These are phyloP conservation scores for Diglossa cyanea DNA, from an alignment of 2,797 vertebrate genomes.

Conservation along the genomic window DNA sequence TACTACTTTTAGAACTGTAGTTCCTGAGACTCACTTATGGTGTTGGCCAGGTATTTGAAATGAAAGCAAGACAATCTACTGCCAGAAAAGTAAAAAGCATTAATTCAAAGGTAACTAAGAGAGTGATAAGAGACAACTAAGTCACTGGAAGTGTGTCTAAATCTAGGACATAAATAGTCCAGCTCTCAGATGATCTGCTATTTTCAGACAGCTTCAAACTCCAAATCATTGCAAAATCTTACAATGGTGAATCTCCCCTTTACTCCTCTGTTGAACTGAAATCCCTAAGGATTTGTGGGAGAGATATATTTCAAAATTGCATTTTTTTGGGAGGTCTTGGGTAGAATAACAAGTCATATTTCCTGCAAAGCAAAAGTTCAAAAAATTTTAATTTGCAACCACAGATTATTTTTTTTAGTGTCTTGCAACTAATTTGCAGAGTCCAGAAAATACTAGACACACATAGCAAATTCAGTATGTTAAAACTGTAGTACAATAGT, in stretches of 20 bases:
- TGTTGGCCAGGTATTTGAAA: not conserved
- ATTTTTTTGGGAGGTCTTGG: not conserved
- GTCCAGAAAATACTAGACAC: not conserved
- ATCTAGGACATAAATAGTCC: not conserved
- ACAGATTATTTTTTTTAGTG: slow-evolving; percentile 16
- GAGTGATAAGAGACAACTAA: not conserved
- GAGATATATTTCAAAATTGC: slow-evolving; percentile 32
- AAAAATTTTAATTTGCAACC: slow-evolving; percentile 28
- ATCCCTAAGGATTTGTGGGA: slow-evolving; percentile 36
- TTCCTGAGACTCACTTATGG: not conserved
- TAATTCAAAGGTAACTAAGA: not conserved
- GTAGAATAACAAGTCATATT: slow-evolving; percentile 21
- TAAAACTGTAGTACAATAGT: not conserved
- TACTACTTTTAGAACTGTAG: not conserved
- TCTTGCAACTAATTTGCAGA: not conserved
- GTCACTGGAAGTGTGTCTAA: not conserved
- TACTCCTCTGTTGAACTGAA: slow-evolving; percentile 6
- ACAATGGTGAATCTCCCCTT: slow-evolving; percentile 16
- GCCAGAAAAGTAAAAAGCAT: not conserved
- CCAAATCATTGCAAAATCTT: slow-evolving; percentile 36
- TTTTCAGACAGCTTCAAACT: slow-evolving; percentile 24
- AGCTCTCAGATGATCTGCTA: not conserved
- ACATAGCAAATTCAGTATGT: not conserved
- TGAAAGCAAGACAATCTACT: not conserved
- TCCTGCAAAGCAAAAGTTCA: slow-evolving; percentile 42